Conservation (phyloP, 2,113 vertebrate species). For the Globicephala melas region DNA sequence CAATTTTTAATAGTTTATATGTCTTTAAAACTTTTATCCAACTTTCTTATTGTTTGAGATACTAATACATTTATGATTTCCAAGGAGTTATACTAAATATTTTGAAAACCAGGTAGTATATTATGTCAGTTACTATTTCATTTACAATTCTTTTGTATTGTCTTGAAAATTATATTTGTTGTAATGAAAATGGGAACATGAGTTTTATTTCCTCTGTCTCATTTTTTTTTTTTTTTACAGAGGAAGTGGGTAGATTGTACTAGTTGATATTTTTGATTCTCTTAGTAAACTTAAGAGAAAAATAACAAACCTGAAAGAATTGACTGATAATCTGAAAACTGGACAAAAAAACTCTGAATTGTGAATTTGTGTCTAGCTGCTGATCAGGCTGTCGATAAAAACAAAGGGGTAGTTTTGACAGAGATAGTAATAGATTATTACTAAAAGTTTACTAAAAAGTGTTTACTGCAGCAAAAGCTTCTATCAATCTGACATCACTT, state of each 20-base stretch:
- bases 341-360: background rate
- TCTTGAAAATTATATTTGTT: background rate
- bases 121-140: background rate
- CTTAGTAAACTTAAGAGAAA: background rate
- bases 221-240: background rate
- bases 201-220: background rate
- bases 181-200: background rate
- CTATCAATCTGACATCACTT: background rate
- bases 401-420: background rate
- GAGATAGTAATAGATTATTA: background rate
- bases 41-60: background rate
- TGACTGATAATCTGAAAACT: background rate
- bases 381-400: background rate
- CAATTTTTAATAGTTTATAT: background rate
- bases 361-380: background rate
- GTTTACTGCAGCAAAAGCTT: background rate
- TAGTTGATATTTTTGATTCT: background rate
- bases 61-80: background rate
- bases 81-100: background rate
- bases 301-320: background rate
- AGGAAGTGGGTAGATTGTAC: background rate
- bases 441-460: background rate
- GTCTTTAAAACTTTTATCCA: background rate
- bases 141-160: background rate
- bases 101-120: background rate